phyloP scores from a whole-genome alignment of 2,797 vertebrate species.

The Mycteria americana region DNA sequence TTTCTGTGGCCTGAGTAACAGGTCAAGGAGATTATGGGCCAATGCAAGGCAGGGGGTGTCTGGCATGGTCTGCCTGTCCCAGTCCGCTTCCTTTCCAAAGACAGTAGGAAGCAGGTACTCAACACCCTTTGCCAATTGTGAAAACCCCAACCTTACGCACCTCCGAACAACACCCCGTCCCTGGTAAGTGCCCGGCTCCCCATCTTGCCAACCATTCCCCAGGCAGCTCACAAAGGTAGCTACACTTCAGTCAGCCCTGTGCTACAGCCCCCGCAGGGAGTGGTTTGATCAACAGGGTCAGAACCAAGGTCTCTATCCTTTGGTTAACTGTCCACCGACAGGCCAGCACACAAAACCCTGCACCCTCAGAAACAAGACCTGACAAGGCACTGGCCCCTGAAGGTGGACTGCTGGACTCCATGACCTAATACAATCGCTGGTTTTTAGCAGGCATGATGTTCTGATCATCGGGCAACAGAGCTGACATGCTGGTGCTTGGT shows the following conservation, averaged over 20 bases:
- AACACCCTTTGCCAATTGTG: not conserved
- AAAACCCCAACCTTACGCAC: not conserved
- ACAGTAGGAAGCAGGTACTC: not conserved
- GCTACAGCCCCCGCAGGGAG: not conserved
- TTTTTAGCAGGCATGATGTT: not conserved
- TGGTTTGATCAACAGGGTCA: not conserved
- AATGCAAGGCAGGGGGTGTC: not conserved
- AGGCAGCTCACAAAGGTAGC: not conserved
- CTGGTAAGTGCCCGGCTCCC: not conserved
- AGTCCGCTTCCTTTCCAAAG: not conserved
- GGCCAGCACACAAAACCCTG: not conserved
- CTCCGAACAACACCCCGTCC: not conserved
- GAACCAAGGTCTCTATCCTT: not conserved
- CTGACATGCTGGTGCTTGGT: slow-evolving; percentile 5
- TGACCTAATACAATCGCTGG: not conserved
- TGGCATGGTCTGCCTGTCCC: not conserved
- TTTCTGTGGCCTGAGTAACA: not conserved
- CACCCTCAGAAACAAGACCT: not conserved
- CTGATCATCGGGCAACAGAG: not conserved
- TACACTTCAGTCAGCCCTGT: not conserved
- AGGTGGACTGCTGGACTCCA: not conserved
- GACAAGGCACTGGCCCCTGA: not conserved
- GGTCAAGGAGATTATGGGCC: not conserved
- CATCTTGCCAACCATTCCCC: not conserved
- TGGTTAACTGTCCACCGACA: not conserved